Percentiles rank a stretch among this genome's conserved stretches.
Conservation (phyloP, 2,888 invertebrate genomes). For the Julus scanicus region DNA sequence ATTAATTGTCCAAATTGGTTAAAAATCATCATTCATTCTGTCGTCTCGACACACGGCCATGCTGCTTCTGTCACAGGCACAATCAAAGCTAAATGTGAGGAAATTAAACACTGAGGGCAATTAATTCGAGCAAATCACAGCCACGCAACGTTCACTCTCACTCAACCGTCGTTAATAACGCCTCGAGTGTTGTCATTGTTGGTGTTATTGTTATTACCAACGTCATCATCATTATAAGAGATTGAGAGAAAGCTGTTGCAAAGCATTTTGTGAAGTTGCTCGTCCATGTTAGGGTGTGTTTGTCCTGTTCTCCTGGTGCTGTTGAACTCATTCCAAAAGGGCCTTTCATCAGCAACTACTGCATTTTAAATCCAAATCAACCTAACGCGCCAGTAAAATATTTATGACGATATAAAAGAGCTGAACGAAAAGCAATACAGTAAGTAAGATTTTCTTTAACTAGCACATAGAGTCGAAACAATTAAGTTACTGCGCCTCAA, state of each 20-base stretch:
- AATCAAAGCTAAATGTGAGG: not conserved
- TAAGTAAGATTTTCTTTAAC: no score
- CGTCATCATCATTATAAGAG: not conserved
- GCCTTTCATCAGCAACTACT: no score
- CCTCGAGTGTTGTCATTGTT: not conserved
- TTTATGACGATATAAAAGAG: no score
- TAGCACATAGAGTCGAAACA: no score
- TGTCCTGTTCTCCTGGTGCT: not conserved
- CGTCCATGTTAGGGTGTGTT: not conserved
- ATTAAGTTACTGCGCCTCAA: no score
- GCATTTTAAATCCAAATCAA: no score
- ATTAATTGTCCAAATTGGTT: not conserved
- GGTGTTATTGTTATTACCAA: not conserved
- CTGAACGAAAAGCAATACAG: no score
- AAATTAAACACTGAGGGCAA: constrained; percentile 6
- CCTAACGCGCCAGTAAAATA: no score
- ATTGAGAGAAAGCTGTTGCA: not conserved
- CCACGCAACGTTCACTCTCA: not conserved
- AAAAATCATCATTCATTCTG: not conserved
- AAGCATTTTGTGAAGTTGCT: not conserved
- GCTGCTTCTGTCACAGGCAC: no score
- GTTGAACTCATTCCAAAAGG: no score
- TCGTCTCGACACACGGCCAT: no score
- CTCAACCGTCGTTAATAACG: not conserved
- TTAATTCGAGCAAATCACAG: not conserved